phyloP scores from a whole-genome alignment of 1,140 invertebrate genomes.

The Musca domestica region DNA sequence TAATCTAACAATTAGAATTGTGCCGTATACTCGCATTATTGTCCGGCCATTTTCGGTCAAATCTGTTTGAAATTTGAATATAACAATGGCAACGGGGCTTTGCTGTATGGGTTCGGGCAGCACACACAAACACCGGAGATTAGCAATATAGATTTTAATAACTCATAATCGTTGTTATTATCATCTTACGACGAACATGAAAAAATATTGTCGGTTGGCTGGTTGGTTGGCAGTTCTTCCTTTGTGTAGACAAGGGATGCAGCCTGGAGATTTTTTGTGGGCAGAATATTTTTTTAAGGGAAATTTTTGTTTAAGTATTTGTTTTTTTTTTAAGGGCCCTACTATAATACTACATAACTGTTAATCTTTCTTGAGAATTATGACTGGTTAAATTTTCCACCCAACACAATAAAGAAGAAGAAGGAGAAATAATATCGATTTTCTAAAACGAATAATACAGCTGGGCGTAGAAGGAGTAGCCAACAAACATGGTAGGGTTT shows the following conservation, averaged over 20 bases:
- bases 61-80: conserved; percentile 12
- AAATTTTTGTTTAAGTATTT: conserved; percentile 12
- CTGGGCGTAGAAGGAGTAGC: too few relatives aligned
- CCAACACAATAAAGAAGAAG: too few relatives aligned
- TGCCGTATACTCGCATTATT: background rate
- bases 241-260: too few relatives aligned
- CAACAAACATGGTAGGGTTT: too few relatives aligned
- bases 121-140: background rate
- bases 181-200: background rate
- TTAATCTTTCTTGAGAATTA: conserved; percentile 6
- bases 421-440: too few relatives aligned
- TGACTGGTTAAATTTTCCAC: background rate
- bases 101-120: background rate
- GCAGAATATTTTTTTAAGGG: background rate
- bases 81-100: background rate
- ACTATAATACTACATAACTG: conserved; percentile 10
- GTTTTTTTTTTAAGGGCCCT: conserved; percentile 5
- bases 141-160: conserved; percentile 17
- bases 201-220: background rate
- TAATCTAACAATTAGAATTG: conserved; percentile 18
- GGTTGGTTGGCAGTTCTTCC: too few relatives aligned
- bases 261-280: too few relatives aligned
- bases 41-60: background rate
- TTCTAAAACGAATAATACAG: too few relatives aligned
- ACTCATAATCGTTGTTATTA: conserved; percentile 8